These are phyloP conservation scores for Axea sp. DNA, from an alignment of 2,888 invertebrate species.

Conservation along the genomic window DNA sequence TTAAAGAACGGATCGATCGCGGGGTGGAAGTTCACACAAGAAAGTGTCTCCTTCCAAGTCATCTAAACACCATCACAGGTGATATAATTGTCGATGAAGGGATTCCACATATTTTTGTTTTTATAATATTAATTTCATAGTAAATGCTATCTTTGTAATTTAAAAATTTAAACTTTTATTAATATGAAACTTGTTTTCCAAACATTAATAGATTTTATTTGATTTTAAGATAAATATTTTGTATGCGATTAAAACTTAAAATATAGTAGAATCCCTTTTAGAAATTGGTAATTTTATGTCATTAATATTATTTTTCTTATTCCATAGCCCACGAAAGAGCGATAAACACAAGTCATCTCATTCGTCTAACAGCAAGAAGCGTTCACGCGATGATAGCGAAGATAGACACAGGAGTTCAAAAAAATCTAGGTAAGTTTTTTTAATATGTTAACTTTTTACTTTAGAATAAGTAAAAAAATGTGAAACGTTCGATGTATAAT, in stretches of 20 bases:
- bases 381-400: conserved; percentile 87
- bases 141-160: neutral
- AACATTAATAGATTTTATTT: too few relatives aligned
- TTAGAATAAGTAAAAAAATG: too few relatives aligned
- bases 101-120: conserved; percentile 10
- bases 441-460: neutral
- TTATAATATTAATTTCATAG: conserved; percentile 5
- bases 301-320: too few relatives aligned
- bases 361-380: conserved; percentile 83
- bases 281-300: too few relatives aligned
- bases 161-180: too few relatives aligned
- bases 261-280: too few relatives aligned
- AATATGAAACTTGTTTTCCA: too few relatives aligned
- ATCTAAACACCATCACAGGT: conserved; percentile 83
- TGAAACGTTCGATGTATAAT: too few relatives aligned
- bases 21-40: conserved; percentile 78
- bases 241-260: too few relatives aligned
- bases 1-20: conserved; percentile 78
- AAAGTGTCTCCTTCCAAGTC: conserved; percentile 81
- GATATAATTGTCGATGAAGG: conserved; percentile 63
- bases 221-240: too few relatives aligned
- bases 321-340: conserved; percentile 79
- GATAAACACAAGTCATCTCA: conserved; percentile 79
- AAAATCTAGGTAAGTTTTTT: conserved; percentile 85
- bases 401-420: conserved; percentile 85